A percentile compares a stretch with the other conserved stretches of the same genome.
These are phyloP conservation scores for Maniola hyperantus DNA, from an alignment of 2,888 invertebrate genomes.

Conservation along the genomic window DNA sequence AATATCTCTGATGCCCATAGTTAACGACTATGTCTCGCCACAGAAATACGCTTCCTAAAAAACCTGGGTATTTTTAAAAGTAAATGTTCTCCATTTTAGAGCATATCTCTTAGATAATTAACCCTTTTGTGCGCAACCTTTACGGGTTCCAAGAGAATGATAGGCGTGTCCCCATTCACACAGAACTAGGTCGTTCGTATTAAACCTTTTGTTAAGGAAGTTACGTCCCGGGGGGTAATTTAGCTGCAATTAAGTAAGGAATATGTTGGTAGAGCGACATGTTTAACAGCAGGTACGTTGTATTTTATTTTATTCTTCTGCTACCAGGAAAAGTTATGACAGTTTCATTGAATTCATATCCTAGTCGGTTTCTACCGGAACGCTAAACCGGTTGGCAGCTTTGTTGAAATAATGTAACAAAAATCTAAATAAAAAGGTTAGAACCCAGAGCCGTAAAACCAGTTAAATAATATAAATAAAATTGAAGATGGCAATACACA, in stretches of 20 bases:
- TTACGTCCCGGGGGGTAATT: slow-evolving; percentile 22
- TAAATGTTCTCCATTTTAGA: slow-evolving; percentile 11
- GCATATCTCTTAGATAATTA: slow-evolving; percentile 18
- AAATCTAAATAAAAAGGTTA: too few species aligned
- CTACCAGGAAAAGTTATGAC: too few species aligned
- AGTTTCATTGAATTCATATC: too few species aligned
- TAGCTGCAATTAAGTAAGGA: slow-evolving; percentile 14
- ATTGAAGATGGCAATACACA: too few species aligned
- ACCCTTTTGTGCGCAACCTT: slow-evolving; percentile 28
- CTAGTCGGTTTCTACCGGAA: too few species aligned
- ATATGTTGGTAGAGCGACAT: slow-evolving; percentile 4
- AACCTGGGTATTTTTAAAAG: not conserved
- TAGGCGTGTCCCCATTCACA: slow-evolving; percentile 31
- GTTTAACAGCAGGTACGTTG: not conserved
- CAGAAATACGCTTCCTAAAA: not conserved
- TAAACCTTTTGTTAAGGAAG: slow-evolving; percentile 24
- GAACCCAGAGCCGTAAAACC: too few species aligned
- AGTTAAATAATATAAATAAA: too few species aligned
- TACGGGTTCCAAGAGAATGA: slow-evolving; percentile 29
- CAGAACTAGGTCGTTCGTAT: slow-evolving; percentile 36
- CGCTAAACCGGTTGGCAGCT: too few species aligned
- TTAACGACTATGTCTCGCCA: too few species aligned
- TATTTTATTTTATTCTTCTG: too few species aligned
- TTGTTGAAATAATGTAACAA: too few species aligned
- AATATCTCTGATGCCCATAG: too few species aligned